Percentiles rank a stretch among this genome's conserved stretches.
Evolutionary conservation across 2,888 invertebrate species (phyloP).

Genomic region (Scaptomyza flava): DNA sequence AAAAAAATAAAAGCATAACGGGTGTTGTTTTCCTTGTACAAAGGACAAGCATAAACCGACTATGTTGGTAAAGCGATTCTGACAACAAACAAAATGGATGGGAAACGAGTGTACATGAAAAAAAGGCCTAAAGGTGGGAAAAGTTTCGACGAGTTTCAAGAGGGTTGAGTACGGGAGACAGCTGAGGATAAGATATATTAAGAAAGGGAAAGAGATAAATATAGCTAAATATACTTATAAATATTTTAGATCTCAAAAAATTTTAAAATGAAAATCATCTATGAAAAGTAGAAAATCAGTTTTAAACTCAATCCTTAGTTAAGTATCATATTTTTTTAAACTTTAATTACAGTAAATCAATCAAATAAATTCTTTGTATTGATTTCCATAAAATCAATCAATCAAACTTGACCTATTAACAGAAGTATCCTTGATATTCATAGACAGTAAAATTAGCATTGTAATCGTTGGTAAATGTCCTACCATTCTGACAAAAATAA

Average conservation of each 20-base stretch:
- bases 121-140: constrained; percentile 22
- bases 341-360: too few relatives aligned
- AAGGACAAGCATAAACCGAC: constrained; percentile 18
- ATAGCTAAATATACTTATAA: too few relatives aligned
- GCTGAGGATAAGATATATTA: background rate
- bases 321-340: too few relatives aligned
- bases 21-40: constrained; percentile 33
- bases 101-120: background rate
- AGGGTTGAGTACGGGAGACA: background rate
- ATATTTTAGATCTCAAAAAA: too few relatives aligned
- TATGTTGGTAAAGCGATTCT: constrained; percentile 27
- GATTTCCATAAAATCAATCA: background rate
- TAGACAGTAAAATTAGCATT: too few relatives aligned
- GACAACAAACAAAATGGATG: constrained; percentile 31
- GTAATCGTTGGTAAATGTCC: background rate
- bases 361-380: too few relatives aligned
- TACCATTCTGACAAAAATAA: background rate
- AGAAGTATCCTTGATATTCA: background rate
- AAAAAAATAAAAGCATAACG: constrained; percentile 6
- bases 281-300: too few relatives aligned
- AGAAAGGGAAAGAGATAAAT: too few relatives aligned
- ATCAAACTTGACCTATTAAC: background rate
- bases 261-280: too few relatives aligned
- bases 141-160: background rate
- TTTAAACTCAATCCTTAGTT: too few relatives aligned